Evolutionary conservation across 2,888 invertebrate species (phyloP), one percentile per base, ranked within the genome.

Genomic region (Philaethria dido): DNA sequence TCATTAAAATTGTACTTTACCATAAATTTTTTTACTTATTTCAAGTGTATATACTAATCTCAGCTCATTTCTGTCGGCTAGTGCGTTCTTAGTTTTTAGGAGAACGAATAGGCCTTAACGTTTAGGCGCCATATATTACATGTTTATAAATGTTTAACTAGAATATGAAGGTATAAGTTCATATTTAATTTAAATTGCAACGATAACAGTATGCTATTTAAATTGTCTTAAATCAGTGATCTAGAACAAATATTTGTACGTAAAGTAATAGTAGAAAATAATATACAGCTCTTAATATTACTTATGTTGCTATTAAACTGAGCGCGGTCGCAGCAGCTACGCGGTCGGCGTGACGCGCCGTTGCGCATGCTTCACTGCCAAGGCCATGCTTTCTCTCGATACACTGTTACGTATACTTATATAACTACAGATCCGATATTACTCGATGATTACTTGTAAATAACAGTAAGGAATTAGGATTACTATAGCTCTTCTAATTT

Each of bases 321-420:
- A 54, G 42, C 59, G 44, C 66, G 66, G 62, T 45, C 59, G 60
- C 63, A 54, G 42, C 29, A 55, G 36, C 44, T 52, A 44, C 57
- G 64, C 62, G 66, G 42, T 16, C 55, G 61, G 59, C 61, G 54
- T 29, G 83, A 76, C 81, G 77, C 81, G 83, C 77, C 75, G 77
- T 78, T 84, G 84, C 80, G 77, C 82, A 71, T 71, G 83, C 84
- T 83, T 86, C 91, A 92, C 82, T 89, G 91, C 88, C 91, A 92
- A 92, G 91, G 91, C 88, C 90, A 78, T 84, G 90, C 91, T 90
- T 91, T 92, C 91, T 89, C 89, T 82, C 80, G 74, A 68, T 68
- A 67, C 80, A 79, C 79, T 80, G 80, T 88, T 88, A 87, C 85
- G 85, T 80, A 77, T 78, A 61, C 67, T 73, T 71, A 70, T 70